Conservation (phyloP, 2,113 vertebrate genomes). For the Ceyx margarethae region DNA sequence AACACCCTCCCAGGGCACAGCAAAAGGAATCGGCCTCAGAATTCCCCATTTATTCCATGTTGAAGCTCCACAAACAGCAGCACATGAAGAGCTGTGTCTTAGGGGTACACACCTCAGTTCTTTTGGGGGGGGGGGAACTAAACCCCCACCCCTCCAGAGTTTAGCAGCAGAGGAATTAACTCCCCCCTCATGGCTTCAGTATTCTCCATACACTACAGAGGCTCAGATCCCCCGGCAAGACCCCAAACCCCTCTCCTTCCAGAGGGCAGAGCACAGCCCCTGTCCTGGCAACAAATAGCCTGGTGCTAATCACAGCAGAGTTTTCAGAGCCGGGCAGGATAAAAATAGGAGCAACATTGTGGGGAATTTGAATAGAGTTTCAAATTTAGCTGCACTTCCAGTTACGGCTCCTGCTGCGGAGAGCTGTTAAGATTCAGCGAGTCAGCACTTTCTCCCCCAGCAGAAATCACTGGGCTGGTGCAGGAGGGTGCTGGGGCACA, state of each 20-base stretch:
- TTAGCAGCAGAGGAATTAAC: not conserved
- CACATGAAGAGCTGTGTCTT: too few relatives aligned
- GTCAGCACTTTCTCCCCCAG: conserved; percentile 73
- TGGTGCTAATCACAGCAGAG: conserved; percentile 24
- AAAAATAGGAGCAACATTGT: conserved; percentile 27
- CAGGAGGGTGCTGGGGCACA: conserved; percentile 11
- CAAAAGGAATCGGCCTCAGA: not conserved
- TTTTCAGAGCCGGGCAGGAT: not conserved
- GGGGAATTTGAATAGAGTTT: conserved; percentile 47
- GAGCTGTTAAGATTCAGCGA: conserved; percentile 62
- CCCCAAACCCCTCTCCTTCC: not conserved
- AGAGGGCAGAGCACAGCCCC: not conserved
- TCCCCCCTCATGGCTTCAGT: not conserved
- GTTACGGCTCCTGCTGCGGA: conserved; percentile 51
- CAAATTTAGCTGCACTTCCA: conserved; percentile 66
- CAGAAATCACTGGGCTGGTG: conserved; percentile 48
- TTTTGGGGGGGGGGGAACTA: fast-evolving
- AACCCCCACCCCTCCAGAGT: not conserved
- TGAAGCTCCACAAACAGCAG: not conserved
- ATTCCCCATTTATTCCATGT: too few relatives aligned
- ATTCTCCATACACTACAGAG: not conserved
- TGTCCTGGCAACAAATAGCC: not conserved
- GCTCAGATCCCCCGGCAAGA: not conserved
- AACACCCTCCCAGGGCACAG: not conserved
- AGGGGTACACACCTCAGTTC: too few relatives aligned